phyloP scores from a whole-genome alignment of 2,113 vertebrate species.

The Trematocara stigmaticum region DNA sequence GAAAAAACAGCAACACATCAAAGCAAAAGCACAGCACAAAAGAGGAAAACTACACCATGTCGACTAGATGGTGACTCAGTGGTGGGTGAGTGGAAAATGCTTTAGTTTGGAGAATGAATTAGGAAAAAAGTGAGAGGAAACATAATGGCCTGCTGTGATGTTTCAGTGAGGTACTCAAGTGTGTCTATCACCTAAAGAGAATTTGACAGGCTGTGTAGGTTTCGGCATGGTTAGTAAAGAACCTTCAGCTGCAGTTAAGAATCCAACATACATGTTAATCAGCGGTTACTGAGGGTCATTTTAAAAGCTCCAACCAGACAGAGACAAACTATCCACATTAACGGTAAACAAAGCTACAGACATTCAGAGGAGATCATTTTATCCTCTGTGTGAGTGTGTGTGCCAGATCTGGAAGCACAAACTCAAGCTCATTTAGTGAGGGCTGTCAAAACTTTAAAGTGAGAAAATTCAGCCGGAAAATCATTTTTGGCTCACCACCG shows the following conservation, averaged over 20 bases:
- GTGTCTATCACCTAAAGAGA: neutral
- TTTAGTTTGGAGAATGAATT: constrained; percentile 49
- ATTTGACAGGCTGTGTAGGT: constrained; percentile 8
- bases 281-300: constrained; percentile 9
- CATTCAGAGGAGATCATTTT: constrained; percentile 10
- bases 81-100: constrained; percentile 47
- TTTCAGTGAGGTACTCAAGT: constrained; percentile 22
- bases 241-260: constrained; percentile 8
- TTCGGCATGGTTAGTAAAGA: neutral
- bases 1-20: constrained; percentile 40
- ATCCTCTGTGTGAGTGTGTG: constrained; percentile 37
- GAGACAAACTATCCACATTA: neutral
- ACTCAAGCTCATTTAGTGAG: constrained; percentile 53
- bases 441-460: constrained; percentile 42
- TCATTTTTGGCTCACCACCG: neutral
- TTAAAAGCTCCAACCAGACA: constrained; percentile 2
- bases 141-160: constrained; percentile 22
- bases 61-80: constrained; percentile 35
- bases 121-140: constrained; percentile 26
- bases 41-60: constrained; percentile 20
- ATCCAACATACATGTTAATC: constrained; percentile 29
- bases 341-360: constrained; percentile 9
- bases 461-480: constrained; percentile 48
- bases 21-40: constrained; percentile 59
- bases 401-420: constrained; percentile 46